A percentile compares a stretch with the other conserved stretches of the same genome.
Evolutionary conservation across 2,113 vertebrate genomes (phyloP).

Genomic region (Scomber scombrus): DNA sequence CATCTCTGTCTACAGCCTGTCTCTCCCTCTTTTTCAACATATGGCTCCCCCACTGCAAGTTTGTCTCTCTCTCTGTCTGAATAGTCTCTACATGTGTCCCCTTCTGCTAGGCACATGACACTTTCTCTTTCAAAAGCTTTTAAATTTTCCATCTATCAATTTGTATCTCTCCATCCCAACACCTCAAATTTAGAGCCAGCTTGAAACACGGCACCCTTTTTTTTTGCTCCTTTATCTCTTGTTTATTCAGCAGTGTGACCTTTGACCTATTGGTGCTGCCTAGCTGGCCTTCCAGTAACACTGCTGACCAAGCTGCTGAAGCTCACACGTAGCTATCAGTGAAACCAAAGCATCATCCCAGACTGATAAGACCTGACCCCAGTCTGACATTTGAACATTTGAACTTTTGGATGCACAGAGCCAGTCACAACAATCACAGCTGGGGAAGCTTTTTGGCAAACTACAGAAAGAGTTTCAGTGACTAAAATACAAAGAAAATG

Average conservation of each 20-base stretch:
- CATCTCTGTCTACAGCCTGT: conserved; percentile 43
- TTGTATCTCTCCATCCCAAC: conserved; percentile 3
- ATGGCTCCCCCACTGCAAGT: conserved; percentile 24
- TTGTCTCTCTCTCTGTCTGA: conserved; percentile 17
- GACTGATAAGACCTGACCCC: conserved; percentile 75
- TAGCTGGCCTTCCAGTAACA: conserved; percentile 63
- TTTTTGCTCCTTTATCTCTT: conserved; percentile 37
- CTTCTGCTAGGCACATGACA: neutral
- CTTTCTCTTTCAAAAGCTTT: conserved; percentile 21
- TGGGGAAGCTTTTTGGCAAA: neutral
- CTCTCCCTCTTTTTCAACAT: conserved; percentile 28
- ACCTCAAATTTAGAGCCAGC: conserved; percentile 10
- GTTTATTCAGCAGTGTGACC: conserved; percentile 63
- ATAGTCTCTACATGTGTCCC: conserved; percentile 18
- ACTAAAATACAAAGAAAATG: neutral
- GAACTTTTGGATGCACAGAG: conserved; percentile 55
- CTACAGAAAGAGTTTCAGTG: neutral
- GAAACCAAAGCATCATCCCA: conserved; percentile 71
- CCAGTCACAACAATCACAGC: conserved; percentile 65
- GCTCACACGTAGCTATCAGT: conserved; percentile 65
- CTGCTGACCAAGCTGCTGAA: conserved; percentile 73
- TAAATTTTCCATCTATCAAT: neutral
- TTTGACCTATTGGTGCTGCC: conserved; percentile 38
- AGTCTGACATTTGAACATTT: conserved; percentile 70
- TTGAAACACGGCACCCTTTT: conserved; percentile 14